Percentiles rank a stretch among this genome's conserved stretches.
phyloP scores from a whole-genome alignment of 2,888 invertebrate species.

The Myopa tessellatipennis region DNA sequence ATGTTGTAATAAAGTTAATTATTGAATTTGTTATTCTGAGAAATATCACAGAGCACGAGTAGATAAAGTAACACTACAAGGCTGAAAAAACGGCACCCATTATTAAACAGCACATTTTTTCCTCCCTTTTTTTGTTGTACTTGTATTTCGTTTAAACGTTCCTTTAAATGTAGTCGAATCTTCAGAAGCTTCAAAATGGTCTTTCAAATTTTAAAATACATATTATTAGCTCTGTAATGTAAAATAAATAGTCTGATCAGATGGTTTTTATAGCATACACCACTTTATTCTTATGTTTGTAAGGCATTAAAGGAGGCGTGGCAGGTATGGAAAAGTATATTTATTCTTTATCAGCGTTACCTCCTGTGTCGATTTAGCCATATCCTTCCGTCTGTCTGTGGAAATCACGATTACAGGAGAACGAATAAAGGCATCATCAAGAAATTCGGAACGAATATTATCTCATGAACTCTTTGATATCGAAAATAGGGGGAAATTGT shows the following conservation, averaged over 20 bases:
- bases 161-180: neutral
- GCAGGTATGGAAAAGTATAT: neutral
- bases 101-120: too few species aligned
- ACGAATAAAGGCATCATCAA: neutral
- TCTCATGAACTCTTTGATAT: neutral
- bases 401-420: neutral
- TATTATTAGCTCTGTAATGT: neutral
- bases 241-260: neutral
- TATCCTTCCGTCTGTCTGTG: neutral
- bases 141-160: too few species aligned
- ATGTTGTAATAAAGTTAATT: neutral
- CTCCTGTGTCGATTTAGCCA: neutral
- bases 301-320: neutral
- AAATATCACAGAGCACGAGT: neutral
- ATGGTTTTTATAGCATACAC: too few species aligned
- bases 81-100: too few species aligned
- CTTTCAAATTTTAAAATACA: neutral
- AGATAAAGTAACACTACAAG: neutral
- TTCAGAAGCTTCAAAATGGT: neutral
- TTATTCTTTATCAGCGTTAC: neutral
- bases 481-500: neutral
- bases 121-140: too few species aligned
- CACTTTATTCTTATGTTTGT: neutral
- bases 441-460: too few species aligned
- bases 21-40: neutral